Base-by-base conservation (phyloP, 2,888 invertebrate genomes). In the Lacanobia wlatinum region DNA sequence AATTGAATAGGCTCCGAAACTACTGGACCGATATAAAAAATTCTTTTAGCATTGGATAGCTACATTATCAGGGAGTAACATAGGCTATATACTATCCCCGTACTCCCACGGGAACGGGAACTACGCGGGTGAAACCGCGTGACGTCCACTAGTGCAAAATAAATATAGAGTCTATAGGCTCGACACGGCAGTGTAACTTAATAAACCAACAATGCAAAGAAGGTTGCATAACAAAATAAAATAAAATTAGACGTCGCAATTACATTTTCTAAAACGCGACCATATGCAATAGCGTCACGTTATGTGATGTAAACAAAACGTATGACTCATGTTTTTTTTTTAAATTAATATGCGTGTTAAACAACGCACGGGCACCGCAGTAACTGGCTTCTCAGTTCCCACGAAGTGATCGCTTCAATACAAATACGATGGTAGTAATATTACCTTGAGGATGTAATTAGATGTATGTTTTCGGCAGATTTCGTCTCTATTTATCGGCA, bases 271-370 rank as follows among this genome's bases (percentile, higher is more conserved):
- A 84, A 82, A 86, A 75, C 70, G 70, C 70, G 59, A 80, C 81
- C 77, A 72, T 82, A 80, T 63, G 77, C 62, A 59, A 78, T 76
- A 77, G 60, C 70, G 68, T 77, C 76, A 81, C 76, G 76, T 71
- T 76, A 75, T 75, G 66, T 78, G 83, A 80, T 83, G 85, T 84
- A 87, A 87, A 86, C 84, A 84, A 86, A 84, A 76, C 70, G 62
- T 65, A 78, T 84, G 86, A 83, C 61, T 84, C 85, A 86, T 70
- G 63, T 62, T 68, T 79, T 82, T 82, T 82, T 76, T 80, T 74
- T 48, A 28, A 80, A 84, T 82, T 70, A 78, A 74, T 78, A 80
- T 84, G 76, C 83, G 73, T 58, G 66, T 76, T 84, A 77, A 79
- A 78, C 70, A 73, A 69, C 68, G 73, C 60, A 48, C 62, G 28